Conservation (phyloP, 2,797 vertebrate genomes). For the Megaceryle alcyon region DNA sequence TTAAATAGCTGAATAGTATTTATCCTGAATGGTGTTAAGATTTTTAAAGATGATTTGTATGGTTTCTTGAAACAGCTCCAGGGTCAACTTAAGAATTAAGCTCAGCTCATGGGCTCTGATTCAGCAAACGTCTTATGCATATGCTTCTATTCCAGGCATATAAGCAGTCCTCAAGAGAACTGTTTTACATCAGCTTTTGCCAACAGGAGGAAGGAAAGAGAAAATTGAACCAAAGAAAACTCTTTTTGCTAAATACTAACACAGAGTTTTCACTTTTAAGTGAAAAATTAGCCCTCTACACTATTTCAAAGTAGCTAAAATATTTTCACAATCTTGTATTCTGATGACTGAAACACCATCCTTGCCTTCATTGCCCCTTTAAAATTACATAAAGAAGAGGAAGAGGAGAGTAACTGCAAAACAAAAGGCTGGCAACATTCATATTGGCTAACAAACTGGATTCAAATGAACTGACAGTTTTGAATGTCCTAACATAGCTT, state of each 20-base stretch:
- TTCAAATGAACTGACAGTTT: neutral
- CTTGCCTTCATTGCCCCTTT: neutral
- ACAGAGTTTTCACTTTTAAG: neutral
- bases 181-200: constrained; percentile 37
- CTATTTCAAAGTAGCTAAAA: neutral
- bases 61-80: neutral
- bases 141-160: neutral
- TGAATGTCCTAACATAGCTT: neutral
- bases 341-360: neutral
- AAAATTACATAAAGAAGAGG: neutral
- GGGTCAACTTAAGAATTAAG: constrained; percentile 32
- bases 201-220: constrained; percentile 13
- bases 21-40: neutral
- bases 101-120: neutral
- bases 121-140: neutral
- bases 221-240: constrained; percentile 14
- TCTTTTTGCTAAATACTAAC: neutral
- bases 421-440: neutral
- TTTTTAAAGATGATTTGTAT: neutral
- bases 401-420: neutral
- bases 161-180: neutral
- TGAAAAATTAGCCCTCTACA: neutral
- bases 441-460: neutral
- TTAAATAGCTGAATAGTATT: neutral
- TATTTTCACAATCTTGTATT: neutral